Base-by-base conservation (phyloP, 2,888 invertebrate genomes). In the Archips crataeganus region DNA sequence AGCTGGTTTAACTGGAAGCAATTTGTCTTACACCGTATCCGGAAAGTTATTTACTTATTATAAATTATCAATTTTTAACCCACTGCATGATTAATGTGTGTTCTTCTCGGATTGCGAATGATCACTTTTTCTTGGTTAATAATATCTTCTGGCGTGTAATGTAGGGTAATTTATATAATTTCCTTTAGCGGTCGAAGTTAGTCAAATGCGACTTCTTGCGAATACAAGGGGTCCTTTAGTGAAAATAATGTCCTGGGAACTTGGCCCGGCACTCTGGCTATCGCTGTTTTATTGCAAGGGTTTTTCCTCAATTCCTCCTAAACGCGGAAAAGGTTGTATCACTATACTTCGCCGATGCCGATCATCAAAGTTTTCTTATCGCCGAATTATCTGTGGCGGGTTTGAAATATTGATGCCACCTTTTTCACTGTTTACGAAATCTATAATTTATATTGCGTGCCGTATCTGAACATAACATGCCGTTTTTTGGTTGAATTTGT, bases 11-110 rank as follows among this genome's bases (percentile, higher is more conserved):
- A 68, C 68, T 34, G 63, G 64, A 59, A 69, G 68, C 68, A 59
- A 73, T 73, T 73, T 73, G 64, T 73, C 73, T 73, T 73, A 59
- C 59, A 68, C 68, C 68, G 68, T 59, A 73, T 73, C 68, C 73
- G 36, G 15, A 61, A 68, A 59, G 47, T 63, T 59, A 68, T 47
- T 69, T 69, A 68, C 39, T 69, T 69, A 47, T 69, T 63, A 69
- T 51, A 64, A 73, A 69, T 63, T 63, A 64, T 73, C 59, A 59
- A 51, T 72, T 63, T 69, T 39, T 57, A 64, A 59, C 32, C 63
- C 32, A 32, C 23, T 39, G 23, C 45, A 63, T 73, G 68, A 73
- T 73, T 64, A 73, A 73, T 73, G 63, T 73, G 42, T 49, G 64
- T 23, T 63, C 47, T 39, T 73, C 68, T 68, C 15, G 36, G 60